Evolutionary conservation across 1,140 invertebrate species (phyloP).

Genomic region (Drosophila pruinosa): DNA sequence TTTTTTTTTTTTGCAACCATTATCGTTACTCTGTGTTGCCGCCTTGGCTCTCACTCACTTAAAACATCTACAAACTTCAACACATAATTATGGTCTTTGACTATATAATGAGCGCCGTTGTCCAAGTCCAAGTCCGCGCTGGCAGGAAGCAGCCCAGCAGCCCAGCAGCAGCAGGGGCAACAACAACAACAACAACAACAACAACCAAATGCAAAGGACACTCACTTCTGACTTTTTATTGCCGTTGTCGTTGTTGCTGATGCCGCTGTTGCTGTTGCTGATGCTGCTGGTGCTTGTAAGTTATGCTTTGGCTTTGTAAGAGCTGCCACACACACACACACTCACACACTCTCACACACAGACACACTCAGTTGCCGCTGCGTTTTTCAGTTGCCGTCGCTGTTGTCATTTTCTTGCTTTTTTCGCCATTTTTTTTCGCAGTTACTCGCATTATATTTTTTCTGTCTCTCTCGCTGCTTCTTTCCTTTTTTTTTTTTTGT

Average conservation of each 20-base stretch:
- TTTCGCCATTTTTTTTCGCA: conserved; percentile 70
- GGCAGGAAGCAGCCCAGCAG: conserved; percentile 57
- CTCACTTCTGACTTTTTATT: conserved; percentile 76
- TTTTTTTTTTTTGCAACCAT: conserved; percentile 5
- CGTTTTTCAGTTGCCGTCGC: conserved; percentile 62
- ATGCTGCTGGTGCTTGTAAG: conserved; percentile 60
- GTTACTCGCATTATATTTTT: conserved; percentile 42
- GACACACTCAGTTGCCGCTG: conserved; percentile 35
- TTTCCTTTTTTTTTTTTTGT: conserved; percentile 25
- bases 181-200: conserved; percentile 31
- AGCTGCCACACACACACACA: conserved; percentile 37
- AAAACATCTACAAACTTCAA: conserved; percentile 74
- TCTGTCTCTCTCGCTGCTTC: conserved; percentile 18
- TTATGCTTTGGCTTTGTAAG: conserved; percentile 71
- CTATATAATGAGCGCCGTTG: conserved; percentile 77
- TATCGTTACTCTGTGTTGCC: conserved; percentile 26
- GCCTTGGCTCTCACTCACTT: conserved; percentile 40
- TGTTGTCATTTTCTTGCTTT: conserved; percentile 78
- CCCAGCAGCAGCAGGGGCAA: conserved; percentile 17
- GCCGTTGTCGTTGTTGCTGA: conserved; percentile 36
- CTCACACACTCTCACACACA: conserved; percentile 20
- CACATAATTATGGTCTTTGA: conserved; percentile 82
- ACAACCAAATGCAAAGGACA: conserved; percentile 71
- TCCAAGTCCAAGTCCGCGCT: conserved; percentile 56
- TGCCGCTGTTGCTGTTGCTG: conserved; percentile 16